Evolutionary conservation across 2,797 vertebrate genomes (phyloP).

Genomic region (Darevskia nairensis): DNA sequence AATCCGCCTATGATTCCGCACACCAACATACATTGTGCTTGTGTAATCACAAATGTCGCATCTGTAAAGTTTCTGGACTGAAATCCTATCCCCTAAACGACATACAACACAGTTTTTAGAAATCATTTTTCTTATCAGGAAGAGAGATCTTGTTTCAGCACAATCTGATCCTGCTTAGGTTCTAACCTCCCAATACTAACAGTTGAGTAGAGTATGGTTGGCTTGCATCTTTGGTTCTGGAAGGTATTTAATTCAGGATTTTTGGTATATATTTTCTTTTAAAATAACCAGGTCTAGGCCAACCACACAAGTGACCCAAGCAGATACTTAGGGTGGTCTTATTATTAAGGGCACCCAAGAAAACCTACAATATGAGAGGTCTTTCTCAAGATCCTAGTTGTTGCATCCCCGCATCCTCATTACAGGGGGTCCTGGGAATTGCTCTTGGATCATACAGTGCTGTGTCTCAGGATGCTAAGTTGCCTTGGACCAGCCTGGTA

Average conservation of each 20-base stretch:
- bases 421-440: not conserved
- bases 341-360: not conserved
- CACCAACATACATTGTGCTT: slow-evolving; percentile 93
- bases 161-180: not conserved
- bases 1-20: slow-evolving; percentile 94
- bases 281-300: not conserved
- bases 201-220: not conserved
- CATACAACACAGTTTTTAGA: not conserved
- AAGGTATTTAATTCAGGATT: not conserved
- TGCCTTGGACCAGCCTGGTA: not conserved
- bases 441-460: too few relatives aligned
- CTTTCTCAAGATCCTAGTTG: not conserved
- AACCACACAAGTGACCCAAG: not conserved
- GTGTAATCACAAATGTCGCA: slow-evolving; percentile 96
- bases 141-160: not conserved
- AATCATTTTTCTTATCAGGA: not conserved
- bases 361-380: not conserved
- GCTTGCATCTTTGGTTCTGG: too few relatives aligned
- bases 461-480: not conserved
- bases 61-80: slow-evolving; percentile 87
- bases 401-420: not conserved
- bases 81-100: slow-evolving; percentile 70
- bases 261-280: not conserved
- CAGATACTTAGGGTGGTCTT: not conserved
- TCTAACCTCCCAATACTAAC: not conserved